Evolutionary conservation across 2,797 vertebrate species (phyloP), one percentile per base, ranked within the genome.

Genomic region (Adrianichthys oophorus): DNA sequence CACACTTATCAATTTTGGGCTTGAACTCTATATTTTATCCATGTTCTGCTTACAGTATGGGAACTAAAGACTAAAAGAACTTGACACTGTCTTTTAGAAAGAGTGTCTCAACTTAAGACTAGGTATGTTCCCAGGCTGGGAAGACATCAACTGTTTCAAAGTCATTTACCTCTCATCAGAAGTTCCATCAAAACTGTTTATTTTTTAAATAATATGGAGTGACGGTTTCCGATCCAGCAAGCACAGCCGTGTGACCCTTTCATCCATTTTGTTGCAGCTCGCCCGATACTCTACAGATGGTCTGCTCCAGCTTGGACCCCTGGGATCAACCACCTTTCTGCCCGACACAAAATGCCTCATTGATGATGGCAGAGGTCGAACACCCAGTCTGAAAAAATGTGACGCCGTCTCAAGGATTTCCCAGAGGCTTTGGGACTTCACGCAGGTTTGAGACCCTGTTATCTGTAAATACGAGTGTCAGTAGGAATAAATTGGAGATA

Each of bases 401-500:
- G 95, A 98, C 7, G 84, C 90, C 0, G 91, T 96, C 41, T 84
- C 92, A 7, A 92, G 96, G 68, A 87, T 89, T 1, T 91, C 95
- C 0, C 97, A 98, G 82, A 91, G 93, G 68, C 93, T 98, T 60
- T 99, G 97, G 97, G 95, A 99, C 84, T 99, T 99, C 62, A 97
- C 96, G 21, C 97, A 98, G 95, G 97, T 97, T 7, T 14, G 41
- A 17, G 16, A 17, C 26, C 10, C 32, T 37, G 10, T 37, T 37
- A 3, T 37, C 32, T 37, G 32, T 12, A 12, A 37, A 37, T 3
- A 37, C 12, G 10, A 37, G 32, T 37, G 32, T 37, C 8, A 32
- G 8, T 32, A 37, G 10, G 10, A 37, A 37, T 3, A 13, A 37
- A 37, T 37, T 37, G 32, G 19, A 13, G 10, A 37, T 37, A 37